A percentile compares a stretch with the other conserved stretches of the same genome.
Conservation (phyloP, 2,797 vertebrate genomes). For the Halcyon badia region DNA sequence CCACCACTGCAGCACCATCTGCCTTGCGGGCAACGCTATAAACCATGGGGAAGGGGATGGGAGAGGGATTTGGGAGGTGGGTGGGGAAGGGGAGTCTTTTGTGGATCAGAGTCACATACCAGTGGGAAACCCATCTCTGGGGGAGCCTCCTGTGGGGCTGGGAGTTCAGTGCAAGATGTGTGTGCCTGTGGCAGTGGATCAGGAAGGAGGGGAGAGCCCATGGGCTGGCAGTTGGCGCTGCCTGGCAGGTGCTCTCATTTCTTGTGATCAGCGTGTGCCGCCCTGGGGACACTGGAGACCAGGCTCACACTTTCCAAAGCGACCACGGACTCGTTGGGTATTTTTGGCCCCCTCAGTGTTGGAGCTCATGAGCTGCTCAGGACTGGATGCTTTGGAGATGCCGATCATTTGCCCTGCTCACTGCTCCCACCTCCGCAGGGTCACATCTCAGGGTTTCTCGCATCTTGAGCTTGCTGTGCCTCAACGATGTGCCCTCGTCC, state of each 20-base stretch:
- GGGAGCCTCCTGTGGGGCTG: not conserved
- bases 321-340: accelerated
- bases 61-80: conserved; percentile 21
- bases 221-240: not conserved
- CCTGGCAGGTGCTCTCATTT: not conserved
- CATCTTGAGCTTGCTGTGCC: not conserved
- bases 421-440: not conserved
- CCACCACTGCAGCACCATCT: not conserved
- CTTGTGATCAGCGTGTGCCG: not conserved
- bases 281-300: not conserved
- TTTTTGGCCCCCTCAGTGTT: not conserved
- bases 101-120: not conserved
- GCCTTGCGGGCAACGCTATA: not conserved
- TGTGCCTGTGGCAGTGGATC: not conserved
- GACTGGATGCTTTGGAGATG: not conserved
- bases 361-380: conserved; percentile 8
- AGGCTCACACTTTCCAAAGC: not conserved
- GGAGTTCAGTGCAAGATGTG: accelerated
- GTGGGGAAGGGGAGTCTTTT: conserved; percentile 36
- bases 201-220: not conserved
- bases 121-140: not conserved
- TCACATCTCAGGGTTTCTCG: conserved; percentile 59
- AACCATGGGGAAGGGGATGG: conserved; percentile 6
- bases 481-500: not conserved
- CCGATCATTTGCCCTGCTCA: not conserved